Evolutionary conservation across 2,113 vertebrate genomes (phyloP), one percentile per base, ranked within the genome.

Genomic region (Callipepla californica): DNA sequence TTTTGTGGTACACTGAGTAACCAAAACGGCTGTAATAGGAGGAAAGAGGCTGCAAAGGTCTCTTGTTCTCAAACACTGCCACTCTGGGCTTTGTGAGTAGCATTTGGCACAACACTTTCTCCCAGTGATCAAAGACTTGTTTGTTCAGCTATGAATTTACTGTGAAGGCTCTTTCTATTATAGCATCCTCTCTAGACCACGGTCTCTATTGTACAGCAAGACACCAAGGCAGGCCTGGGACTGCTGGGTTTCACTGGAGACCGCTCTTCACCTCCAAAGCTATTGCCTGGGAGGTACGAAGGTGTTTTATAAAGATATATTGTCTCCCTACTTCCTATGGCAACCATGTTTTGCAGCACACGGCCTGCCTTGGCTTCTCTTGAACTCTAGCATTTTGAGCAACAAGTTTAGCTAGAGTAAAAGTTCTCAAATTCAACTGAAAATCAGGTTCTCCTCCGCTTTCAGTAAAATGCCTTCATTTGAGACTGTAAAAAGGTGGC

Each of bases 401-500:
- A 67, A 22, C 3, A 13, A 74, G 8, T 34, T 44, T 17, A 57
- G 40, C 17, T 45, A 55, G 5, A 7, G 26, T 59, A 75, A 80
- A 69, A n/a, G 38, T 21, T 58, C 44, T 76, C 72, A 73, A 51
- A 73, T 51, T 74, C 25, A 89, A 50, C 16, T 55, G 8, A 81
- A 40, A 84, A 55, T n/a, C 17, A 62, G 30, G 19, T 67, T 74
- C 10, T 67, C 18, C 23, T 53, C 62, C 23, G 18, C 66, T 91
- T 91, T 91, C 44, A 72, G 34, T 47, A 23, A 82, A 63, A 90
- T 48, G 30, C 18, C 12, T 67, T 42, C 5, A 23, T 65, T 45
- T 59, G 57, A 38, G 15, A 34, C 5, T 66, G 22, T 4, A 12
- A 1, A 14, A 1, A 7, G 2, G 5, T 8, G 9, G 6, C 9